These are phyloP conservation scores for Eustalomyia histrio DNA, from an alignment of 2,888 invertebrate genomes.

Conservation along the genomic window DNA sequence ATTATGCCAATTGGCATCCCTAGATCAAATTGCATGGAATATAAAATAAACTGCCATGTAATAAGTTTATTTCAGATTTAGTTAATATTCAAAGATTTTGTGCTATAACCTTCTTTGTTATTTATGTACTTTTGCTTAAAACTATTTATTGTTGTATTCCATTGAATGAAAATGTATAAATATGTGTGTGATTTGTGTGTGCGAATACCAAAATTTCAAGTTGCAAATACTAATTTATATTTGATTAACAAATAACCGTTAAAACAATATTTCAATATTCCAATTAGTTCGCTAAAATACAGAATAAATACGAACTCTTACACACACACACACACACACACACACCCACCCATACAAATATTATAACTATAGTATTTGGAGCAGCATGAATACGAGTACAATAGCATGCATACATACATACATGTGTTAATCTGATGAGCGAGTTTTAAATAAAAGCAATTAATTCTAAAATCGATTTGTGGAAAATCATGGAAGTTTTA, in stretches of 20 bases:
- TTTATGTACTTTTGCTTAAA: neutral
- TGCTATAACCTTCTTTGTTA: neutral
- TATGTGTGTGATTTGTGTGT: neutral
- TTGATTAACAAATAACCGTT: constrained; percentile 43
- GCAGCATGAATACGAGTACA: no score
- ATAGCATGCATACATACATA: neutral
- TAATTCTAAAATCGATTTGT: constrained; percentile 5
- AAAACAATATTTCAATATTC: constrained; percentile 28
- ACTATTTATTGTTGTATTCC: neutral
- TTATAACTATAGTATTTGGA: neutral
- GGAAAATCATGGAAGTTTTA: no score
- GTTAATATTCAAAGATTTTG: neutral
- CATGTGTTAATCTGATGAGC: neutral
- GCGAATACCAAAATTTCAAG: neutral
- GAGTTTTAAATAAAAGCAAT: neutral
- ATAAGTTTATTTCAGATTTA: neutral
- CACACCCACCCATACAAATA: neutral
- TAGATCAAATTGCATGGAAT: no score
- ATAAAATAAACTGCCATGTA: no score
- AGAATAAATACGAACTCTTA: neutral
- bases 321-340: neutral
- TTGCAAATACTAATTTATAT: constrained; percentile 36
- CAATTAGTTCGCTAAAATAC: constrained; percentile 33
- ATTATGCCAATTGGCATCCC: no score
- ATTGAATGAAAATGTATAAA: neutral